Base-by-base conservation (phyloP, 2,888 invertebrate species). In the Hartigia nigra region DNA sequence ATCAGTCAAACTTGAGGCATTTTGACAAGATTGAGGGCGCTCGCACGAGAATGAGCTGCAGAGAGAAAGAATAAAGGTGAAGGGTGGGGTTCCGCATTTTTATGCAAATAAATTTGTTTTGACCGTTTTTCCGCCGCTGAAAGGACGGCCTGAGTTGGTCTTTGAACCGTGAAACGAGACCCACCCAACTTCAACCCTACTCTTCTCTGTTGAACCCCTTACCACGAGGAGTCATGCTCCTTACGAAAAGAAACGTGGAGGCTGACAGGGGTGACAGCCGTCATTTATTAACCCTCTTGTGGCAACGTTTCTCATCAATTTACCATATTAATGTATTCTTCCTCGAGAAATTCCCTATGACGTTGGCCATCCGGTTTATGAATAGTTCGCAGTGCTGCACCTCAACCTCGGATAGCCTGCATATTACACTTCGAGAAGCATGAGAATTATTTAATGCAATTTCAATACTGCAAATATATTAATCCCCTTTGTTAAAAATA, bases 71-170 rank as follows among this genome's bases (percentile, higher is more conserved):
- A 3, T 23, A 36, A 23, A 69, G 1, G 69, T 14, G 69, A 31
- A 69, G 70, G 72, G 4, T 37, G 75, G 76, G 78, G 72, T 74
- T 34, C 31, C 31, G 75, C 55, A 84, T 84, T 83, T 86, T 84
- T 75, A 83, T 82, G 83, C 76, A 86, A 85, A 84, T 85, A 85
- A 86, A 84, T 86, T 85, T 84, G 85, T 84, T 86, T 85, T 86
- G 77, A 81, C 79, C 74, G 80, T 84, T 84, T 86, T 80, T 81
- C 75, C 36, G 72, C 74, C 31, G 75, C 37, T 81, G 82, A 84
- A 83, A 84, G 77, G 82, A 78, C 81, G 55, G 23, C 79, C 78
- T 80, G 55, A 5, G 76, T 31, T 34, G 77, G 81, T 79, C 82
- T 82, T 83, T 82, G 83, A 82, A 80, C 83, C 83, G 82, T 84